phyloP scores from a whole-genome alignment of 2,113 vertebrate genomes.

The Nothobranchius kuhntae region DNA sequence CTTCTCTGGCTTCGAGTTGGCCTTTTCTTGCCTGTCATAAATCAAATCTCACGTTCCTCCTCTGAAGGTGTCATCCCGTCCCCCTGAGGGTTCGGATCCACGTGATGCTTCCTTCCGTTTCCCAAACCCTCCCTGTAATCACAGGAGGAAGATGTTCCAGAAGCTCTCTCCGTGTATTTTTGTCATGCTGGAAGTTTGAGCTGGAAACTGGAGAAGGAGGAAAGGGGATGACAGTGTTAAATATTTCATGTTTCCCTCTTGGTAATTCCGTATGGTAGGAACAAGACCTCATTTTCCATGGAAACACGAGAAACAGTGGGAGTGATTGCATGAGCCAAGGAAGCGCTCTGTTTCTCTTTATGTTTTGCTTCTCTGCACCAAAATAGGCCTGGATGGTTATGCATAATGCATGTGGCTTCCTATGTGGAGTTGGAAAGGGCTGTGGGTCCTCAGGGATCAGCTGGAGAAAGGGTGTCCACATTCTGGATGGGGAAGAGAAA shows the following conservation, averaged over 20 bases:
- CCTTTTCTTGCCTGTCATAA: constrained; percentile 31
- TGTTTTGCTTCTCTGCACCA: constrained; percentile 52
- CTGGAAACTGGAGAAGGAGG: constrained; percentile 18
- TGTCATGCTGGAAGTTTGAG: constrained; percentile 45
- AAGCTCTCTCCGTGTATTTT: constrained; percentile 11
- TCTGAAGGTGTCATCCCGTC: constrained; percentile 29
- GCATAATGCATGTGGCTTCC: constrained; percentile 71
- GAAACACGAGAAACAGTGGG: constrained; percentile 59
- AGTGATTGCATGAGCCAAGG: constrained; percentile 61
- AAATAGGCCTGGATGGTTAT: constrained; percentile 68
- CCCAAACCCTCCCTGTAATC: constrained; percentile 22
- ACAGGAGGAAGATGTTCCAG: constrained; percentile 11
- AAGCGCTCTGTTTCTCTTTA: constrained; percentile 58
- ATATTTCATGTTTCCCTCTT: constrained; percentile 75
- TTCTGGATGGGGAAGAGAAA: constrained; percentile 17
- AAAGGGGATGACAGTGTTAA: constrained; percentile 61
- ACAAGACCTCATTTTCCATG: constrained; percentile 66
- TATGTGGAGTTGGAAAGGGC: constrained; percentile 64
- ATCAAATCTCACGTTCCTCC: constrained; percentile 59
- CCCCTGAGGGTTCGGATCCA: constrained; percentile 16
- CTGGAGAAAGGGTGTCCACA: constrained; percentile 54
- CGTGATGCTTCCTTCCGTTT: constrained; percentile 1
- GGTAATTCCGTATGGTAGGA: constrained; percentile 62
- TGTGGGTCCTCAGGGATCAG: constrained; percentile 65
- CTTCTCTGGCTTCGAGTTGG: constrained; percentile 22